These are phyloP conservation scores for Arrhamphus sclerolepis DNA, from an alignment of 2,797 vertebrate genomes.

Conservation along the genomic window DNA sequence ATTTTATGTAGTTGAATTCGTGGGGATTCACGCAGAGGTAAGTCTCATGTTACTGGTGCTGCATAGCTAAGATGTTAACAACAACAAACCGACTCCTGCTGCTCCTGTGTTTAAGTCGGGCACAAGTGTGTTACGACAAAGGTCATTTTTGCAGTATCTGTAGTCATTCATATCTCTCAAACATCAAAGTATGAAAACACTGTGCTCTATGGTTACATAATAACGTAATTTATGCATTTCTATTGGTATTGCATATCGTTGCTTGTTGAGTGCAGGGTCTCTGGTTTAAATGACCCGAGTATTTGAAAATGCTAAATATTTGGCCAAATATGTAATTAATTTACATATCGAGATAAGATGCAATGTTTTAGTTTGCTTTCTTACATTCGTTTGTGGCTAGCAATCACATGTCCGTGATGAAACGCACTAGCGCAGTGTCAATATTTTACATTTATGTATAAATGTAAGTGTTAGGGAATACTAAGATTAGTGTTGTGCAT, in stretches of 20 bases:
- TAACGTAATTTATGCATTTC: background rate
- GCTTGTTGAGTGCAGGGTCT: background rate
- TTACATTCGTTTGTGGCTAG: too few relatives aligned
- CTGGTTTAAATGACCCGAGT: background rate
- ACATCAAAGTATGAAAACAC: background rate
- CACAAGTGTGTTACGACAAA: slow-evolving; percentile 42
- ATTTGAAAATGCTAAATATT: background rate
- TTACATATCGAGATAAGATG: too few relatives aligned
- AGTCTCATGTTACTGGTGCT: slow-evolving; percentile 39
- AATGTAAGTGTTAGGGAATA: background rate
- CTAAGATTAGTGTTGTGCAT: background rate
- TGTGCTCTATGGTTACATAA: background rate
- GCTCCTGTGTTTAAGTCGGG: slow-evolving; percentile 21
- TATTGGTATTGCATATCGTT: background rate
- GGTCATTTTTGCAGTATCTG: slow-evolving; percentile 36
- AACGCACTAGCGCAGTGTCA: too few relatives aligned
- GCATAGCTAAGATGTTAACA: slow-evolving; percentile 48
- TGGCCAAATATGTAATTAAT: background rate
- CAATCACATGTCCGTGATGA: too few relatives aligned
- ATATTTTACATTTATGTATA: too few relatives aligned
- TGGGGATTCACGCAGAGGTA: slow-evolving; percentile 74
- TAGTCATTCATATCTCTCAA: background rate
- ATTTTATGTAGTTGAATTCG: slow-evolving; percentile 33
- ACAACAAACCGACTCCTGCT: slow-evolving; percentile 63
- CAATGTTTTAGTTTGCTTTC: too few relatives aligned